phyloP scores from a whole-genome alignment of 2,113 vertebrate species.

The Centrocercus urophasianus region DNA sequence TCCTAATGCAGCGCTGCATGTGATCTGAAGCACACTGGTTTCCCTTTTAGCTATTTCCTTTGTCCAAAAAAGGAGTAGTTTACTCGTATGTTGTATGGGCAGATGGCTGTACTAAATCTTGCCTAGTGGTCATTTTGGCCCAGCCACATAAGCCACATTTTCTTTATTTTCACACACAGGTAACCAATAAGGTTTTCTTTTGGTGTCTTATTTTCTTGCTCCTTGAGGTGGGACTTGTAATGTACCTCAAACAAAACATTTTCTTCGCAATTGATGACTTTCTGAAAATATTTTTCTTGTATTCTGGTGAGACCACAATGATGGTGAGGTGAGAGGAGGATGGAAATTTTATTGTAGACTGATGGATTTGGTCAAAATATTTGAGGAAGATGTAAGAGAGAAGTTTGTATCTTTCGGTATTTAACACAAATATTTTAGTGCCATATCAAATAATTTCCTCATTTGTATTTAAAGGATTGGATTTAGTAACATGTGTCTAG shows the following conservation, averaged over 20 bases:
- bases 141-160: background rate
- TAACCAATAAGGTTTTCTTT: background rate
- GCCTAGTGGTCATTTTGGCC: background rate
- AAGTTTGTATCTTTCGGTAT: conserved; percentile 50
- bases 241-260: background rate
- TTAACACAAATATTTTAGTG: conserved; percentile 57
- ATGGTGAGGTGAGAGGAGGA: background rate
- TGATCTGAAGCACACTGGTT: background rate
- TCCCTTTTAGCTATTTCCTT: background rate
- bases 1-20: rapidly evolving
- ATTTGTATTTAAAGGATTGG: conserved; percentile 68
- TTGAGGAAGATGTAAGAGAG: background rate
- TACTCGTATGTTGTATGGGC: no score
- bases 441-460: conserved; percentile 55
- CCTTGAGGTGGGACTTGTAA: background rate
- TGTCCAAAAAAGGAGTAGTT: background rate
- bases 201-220: background rate
- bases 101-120: background rate
- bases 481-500: conserved; percentile 70
- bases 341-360: background rate
- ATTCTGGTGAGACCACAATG: rapidly evolving
- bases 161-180: background rate
- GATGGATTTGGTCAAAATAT: background rate
- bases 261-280: background rate
- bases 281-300: background rate